Evolutionary conservation across 2,888 invertebrate species (phyloP).

Genomic region (Cyaniris semiargus): DNA sequence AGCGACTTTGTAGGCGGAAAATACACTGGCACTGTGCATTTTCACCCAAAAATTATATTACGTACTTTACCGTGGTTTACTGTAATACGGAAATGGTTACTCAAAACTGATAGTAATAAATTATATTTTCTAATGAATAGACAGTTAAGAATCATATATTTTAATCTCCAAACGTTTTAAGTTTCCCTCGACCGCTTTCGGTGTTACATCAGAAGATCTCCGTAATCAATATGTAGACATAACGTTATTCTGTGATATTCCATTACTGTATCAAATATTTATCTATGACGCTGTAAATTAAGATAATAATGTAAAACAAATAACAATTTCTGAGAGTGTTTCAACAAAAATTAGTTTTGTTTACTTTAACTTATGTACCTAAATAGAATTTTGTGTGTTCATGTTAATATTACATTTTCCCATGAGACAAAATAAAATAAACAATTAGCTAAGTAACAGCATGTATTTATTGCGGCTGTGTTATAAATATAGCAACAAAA

Average conservation of each 20-base stretch:
- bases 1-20: too few relatives aligned
- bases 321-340: background rate
- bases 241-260: slow-evolving; percentile 35
- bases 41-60: too few relatives aligned
- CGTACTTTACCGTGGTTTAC: too few relatives aligned
- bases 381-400: background rate
- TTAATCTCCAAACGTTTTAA: background rate
- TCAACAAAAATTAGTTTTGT: background rate
- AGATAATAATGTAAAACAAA: slow-evolving; percentile 9
- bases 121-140: too few relatives aligned
- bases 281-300: slow-evolving; percentile 7
- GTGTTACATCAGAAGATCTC: slow-evolving; percentile 17
- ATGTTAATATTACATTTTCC: background rate
- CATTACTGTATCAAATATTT: slow-evolving; percentile 16
- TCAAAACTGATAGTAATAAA: too few relatives aligned
- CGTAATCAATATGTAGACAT: slow-evolving; percentile 32
- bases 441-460: background rate
- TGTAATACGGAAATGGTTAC: too few relatives aligned
- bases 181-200: background rate
- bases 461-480: background rate
- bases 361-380: background rate
- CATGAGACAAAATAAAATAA: background rate
- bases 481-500: background rate
- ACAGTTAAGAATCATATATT: background rate
- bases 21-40: too few relatives aligned